Base-by-base conservation (phyloP, 2,888 invertebrate genomes). In the Spisula subtruncata region DNA sequence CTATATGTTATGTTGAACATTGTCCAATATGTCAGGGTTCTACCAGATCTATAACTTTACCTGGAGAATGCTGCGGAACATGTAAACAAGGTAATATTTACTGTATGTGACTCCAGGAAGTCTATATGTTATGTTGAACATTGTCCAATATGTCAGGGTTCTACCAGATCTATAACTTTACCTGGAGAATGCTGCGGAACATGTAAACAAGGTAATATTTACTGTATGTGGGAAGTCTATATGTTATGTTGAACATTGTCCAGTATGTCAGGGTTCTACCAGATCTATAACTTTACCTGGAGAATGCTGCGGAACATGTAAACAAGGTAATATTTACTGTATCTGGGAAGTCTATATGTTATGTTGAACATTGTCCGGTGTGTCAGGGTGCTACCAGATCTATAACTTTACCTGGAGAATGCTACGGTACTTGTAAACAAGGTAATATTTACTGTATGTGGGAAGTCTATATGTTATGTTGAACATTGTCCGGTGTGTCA, bases 371-470 rank as follows among this genome's bases (percentile, higher is more conserved):
- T 20, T 96, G 96, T 91, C 94, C 95, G 10, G 90, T 88, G 10
- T 95, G 96, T 91, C 93, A 94, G 0, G 81, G 89, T 29, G 95
- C 94, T 18, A 93, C 85, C 66, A 86, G 89, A n/a, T 82, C 85
- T 56, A 81, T 93, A 51, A 80, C 90, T 2, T 89, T 90, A 10
- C 90, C 88, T 12, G 94, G 93, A 32, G 93, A 94, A 83, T 95
- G 95, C 92, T 95, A 95, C 91, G 95, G 95, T 18, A 87, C 93
- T 48, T 95, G 95, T 90, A 88, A 92, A 82, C 85, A 88, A 94
- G 93, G 95, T 95, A 92, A n/a, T n/a, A n/a, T n/a, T n/a, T 90
- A 93, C 95, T 54, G 79, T 95, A 46, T 96, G 96, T 93, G 90
- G 96, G 10, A 93, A 93, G 66, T 89, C 93, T 14, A 85, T 90